These are phyloP conservation scores for Anolis apletophallus DNA, from an alignment of 2,797 vertebrate species.

Conservation along the genomic window DNA sequence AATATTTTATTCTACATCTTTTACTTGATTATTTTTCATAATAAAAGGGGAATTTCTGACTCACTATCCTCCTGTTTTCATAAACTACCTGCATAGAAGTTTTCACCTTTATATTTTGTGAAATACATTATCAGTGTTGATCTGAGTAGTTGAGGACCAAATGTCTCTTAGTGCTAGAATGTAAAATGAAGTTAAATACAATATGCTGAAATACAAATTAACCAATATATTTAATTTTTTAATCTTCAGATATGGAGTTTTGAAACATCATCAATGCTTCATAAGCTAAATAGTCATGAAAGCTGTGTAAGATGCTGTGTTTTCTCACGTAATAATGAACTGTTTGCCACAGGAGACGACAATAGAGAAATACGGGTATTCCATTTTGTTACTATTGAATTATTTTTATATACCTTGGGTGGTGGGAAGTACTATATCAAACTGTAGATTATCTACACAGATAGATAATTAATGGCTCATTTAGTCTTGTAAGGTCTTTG, in stretches of 20 bases:
- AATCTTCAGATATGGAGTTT: conserved; percentile 88
- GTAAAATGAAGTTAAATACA: background rate
- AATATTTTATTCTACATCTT: too few relatives aligned
- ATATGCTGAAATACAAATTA: background rate
- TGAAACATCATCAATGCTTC: conserved; percentile 77
- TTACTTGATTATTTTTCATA: too few relatives aligned
- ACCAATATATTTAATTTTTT: conserved; percentile 38
- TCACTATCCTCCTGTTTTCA: too few relatives aligned
- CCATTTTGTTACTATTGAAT: conserved; percentile 10
- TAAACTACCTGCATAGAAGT: background rate
- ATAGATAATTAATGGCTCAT: background rate
- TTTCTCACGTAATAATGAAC: conserved; percentile 85
- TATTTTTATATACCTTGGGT: conserved; percentile 11
- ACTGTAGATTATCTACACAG: background rate
- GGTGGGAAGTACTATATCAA: background rate
- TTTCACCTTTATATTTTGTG: background rate
- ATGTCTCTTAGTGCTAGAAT: background rate
- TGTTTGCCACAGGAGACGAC: conserved; percentile 93
- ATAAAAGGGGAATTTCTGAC: too few relatives aligned
- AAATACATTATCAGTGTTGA: background rate
- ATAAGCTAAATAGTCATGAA: conserved; percentile 84
- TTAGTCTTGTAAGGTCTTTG: background rate
- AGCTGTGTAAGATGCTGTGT: conserved; percentile 92
- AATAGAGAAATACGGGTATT: conserved; percentile 93
- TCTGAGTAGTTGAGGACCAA: background rate